phyloP scores from a whole-genome alignment of 2,797 vertebrate species.

The Anolis apletophallus region DNA sequence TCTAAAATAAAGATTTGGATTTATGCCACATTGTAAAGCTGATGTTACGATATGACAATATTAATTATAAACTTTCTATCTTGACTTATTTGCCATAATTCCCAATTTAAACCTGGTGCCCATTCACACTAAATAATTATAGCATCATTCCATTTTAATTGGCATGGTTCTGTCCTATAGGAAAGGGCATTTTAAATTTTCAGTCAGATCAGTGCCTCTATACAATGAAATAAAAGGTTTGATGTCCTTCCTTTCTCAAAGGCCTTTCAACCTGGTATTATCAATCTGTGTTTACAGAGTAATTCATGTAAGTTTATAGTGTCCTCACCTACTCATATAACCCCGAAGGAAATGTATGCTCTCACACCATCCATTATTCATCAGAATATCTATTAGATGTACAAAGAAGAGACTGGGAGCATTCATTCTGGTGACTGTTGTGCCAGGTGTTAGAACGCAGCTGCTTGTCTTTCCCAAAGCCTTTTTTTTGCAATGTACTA shows the following conservation, averaged over 20 bases:
- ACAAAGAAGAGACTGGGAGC: not conserved
- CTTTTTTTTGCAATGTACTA: not conserved
- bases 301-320: not conserved
- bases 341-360: constrained; percentile 16
- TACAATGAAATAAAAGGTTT: constrained; percentile 15
- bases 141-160: no score
- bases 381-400: constrained; percentile 6
- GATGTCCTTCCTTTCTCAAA: not conserved
- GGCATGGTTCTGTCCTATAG: no score
- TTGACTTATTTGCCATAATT: no score
- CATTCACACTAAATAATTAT: no score
- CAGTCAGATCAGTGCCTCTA: rapidly evolving
- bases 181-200: no score
- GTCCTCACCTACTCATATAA: constrained; percentile 34
- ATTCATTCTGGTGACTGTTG: constrained; percentile 21
- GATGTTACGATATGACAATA: not conserved
- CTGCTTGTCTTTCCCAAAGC: not conserved
- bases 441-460: constrained; percentile 25
- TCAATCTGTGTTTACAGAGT: constrained; percentile 4
- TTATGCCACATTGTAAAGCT: not conserved
- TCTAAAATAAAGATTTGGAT: not conserved
- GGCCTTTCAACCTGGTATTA: constrained; percentile 29
- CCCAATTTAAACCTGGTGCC: not conserved
- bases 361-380: constrained; percentile 22
- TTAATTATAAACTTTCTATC: not conserved